These are phyloP conservation scores for Pantelozetes paolii DNA, from an alignment of 2,888 invertebrate genomes.

Conservation along the genomic window DNA sequence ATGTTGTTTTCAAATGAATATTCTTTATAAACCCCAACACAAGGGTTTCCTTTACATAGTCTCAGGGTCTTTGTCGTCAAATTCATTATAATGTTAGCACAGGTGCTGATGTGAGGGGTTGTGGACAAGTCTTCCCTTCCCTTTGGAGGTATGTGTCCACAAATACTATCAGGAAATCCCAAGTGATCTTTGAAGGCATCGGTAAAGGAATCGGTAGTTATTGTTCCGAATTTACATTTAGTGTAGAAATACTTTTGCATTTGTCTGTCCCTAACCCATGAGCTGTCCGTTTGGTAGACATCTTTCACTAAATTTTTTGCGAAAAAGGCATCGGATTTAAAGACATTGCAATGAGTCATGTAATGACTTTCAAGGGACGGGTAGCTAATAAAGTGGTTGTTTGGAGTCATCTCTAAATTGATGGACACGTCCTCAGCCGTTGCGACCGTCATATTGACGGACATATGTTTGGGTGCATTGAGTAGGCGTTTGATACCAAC, in stretches of 20 bases:
- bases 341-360: neutral
- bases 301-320: neutral
- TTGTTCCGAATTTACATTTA: neutral
- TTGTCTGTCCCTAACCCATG: neutral
- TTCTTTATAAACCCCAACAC: neutral
- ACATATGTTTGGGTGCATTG: neutral
- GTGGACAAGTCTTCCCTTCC: neutral
- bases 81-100: neutral
- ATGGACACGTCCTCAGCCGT: neutral
- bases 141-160: neutral
- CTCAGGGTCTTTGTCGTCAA: neutral
- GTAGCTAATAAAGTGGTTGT: neutral
- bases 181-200: neutral
- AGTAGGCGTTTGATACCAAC: neutral
- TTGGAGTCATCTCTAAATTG: constrained; percentile 3
- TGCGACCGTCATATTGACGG: neutral
- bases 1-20: too few relatives aligned
- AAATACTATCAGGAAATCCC: neutral
- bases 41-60: neutral
- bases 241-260: neutral
- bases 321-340: neutral
- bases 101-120: neutral
- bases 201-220: neutral
- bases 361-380: neutral
- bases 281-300: neutral